Evolutionary conservation across 2,113 vertebrate genomes (phyloP).

Genomic region (Hemiscyllium ocellatum): DNA sequence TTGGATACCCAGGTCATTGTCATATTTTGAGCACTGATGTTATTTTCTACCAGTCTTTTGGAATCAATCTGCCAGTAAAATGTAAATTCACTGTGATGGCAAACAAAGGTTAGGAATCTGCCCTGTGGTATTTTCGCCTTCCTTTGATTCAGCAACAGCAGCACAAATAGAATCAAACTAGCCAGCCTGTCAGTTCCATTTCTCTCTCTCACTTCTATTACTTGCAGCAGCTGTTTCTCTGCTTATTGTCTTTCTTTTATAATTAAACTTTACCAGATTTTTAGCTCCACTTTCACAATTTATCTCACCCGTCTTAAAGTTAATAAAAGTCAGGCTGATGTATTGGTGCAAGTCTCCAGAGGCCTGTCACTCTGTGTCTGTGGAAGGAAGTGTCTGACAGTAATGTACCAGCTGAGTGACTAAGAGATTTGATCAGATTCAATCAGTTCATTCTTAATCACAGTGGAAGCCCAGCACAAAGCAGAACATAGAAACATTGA

Average conservation of each 20-base stretch:
- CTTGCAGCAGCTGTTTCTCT: neutral
- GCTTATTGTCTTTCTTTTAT: slow-evolving; percentile 16
- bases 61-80: neutral
- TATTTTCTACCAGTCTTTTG: neutral
- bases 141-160: neutral
- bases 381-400: slow-evolving; percentile 17
- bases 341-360: neutral
- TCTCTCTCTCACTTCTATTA: neutral
- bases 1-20: neutral
- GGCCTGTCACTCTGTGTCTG: slow-evolving; percentile 22
- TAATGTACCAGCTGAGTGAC: slow-evolving; percentile 1
- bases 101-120: slow-evolving; percentile 2
- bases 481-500: neutral
- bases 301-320: slow-evolving; percentile 22
- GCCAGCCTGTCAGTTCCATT: neutral
- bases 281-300: slow-evolving; percentile 29
- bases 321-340: slow-evolving; percentile 10
- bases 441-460: slow-evolving; percentile 30
- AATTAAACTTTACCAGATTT: slow-evolving; percentile 36
- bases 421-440: slow-evolving; percentile 15
- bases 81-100: neutral
- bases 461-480: neutral
- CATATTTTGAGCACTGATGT: neutral
- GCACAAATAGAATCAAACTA: neutral
- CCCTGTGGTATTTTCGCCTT: neutral